A percentile compares a stretch with the other conserved stretches of the same genome.
These are phyloP conservation scores for Antigone vipio DNA, from an alignment of 2,113 vertebrate species.

Conservation along the genomic window DNA sequence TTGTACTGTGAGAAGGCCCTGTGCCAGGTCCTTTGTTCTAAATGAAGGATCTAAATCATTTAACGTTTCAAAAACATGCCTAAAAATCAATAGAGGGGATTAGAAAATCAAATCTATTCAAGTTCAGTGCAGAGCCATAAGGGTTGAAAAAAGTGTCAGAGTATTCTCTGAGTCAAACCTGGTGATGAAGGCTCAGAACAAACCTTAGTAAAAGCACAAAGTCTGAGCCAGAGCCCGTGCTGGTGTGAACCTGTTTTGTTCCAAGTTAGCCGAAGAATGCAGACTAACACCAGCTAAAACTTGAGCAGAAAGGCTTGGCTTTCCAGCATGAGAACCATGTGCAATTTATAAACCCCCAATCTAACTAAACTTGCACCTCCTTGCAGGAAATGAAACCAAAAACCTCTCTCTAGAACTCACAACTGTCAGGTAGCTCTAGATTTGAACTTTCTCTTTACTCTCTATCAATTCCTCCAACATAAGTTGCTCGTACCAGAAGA, in stretches of 20 bases:
- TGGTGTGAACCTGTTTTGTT: background rate
- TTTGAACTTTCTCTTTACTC: background rate
- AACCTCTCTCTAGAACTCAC: background rate
- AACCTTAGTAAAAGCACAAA: background rate
- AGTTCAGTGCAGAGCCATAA: background rate
- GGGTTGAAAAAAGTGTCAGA: background rate
- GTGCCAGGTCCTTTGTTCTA: conserved; percentile 20
- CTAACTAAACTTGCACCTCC: background rate
- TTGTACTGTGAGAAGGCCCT: background rate
- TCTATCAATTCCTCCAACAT: background rate
- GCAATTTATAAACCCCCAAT: background rate
- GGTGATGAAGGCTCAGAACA: background rate
- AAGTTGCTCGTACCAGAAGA: background rate
- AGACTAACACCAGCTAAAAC: background rate
- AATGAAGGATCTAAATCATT: background rate
- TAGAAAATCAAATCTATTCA: conserved; percentile 19
- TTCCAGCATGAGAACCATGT: background rate
- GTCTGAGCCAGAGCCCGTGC: background rate
- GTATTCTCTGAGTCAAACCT: background rate
- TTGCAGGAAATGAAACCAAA: background rate
- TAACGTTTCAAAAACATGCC: background rate
- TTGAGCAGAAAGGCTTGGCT: background rate
- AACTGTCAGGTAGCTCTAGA: background rate
- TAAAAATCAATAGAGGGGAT: conserved; percentile 16
- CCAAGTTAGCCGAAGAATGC: background rate